phyloP scores from a whole-genome alignment of 2,113 vertebrate genomes.

The Charina bottae region DNA sequence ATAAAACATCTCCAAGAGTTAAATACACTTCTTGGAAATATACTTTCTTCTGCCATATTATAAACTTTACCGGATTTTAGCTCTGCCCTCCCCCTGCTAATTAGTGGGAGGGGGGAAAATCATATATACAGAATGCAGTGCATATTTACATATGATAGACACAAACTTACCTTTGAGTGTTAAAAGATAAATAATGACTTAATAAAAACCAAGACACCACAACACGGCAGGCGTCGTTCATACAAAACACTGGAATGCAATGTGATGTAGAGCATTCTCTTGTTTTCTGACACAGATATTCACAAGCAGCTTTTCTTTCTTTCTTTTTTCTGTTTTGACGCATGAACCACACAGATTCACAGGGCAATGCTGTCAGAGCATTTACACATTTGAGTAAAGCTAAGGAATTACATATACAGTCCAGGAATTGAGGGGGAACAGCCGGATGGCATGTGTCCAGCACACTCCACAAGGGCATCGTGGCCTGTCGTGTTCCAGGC shows the following conservation, averaged over 20 bases:
- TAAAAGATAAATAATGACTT: constrained; percentile 71
- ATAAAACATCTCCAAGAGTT: constrained; percentile 11
- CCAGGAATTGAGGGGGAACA: constrained; percentile 66
- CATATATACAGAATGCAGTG: constrained; percentile 57
- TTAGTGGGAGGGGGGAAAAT: background rate
- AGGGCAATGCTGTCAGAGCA: constrained; percentile 74
- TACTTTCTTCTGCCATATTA: background rate
- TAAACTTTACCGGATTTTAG: background rate
- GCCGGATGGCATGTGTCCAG: constrained; percentile 77
- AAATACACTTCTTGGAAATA: constrained; percentile 12
- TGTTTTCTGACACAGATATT: constrained; percentile 69
- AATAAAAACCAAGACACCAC: constrained; percentile 72
- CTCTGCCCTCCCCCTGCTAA: background rate
- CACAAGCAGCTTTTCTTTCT: constrained; percentile 74
- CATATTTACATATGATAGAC: constrained; percentile 60
- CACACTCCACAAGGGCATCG: constrained; percentile 56
- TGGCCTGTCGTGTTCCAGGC: constrained; percentile 61
- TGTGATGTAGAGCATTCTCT: constrained; percentile 72
- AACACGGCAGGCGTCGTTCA: constrained; percentile 68
- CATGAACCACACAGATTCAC: constrained; percentile 85
- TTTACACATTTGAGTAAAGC: constrained; percentile 73
- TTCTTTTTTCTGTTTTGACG: constrained; percentile 65
- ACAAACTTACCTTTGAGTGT: constrained; percentile 76
- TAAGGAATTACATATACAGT: constrained; percentile 73
- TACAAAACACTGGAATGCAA: constrained; percentile 75